Percentiles rank a stretch among this genome's conserved stretches.
Conservation (phyloP, 2,797 vertebrate species). For the Choloepus didactylus region DNA sequence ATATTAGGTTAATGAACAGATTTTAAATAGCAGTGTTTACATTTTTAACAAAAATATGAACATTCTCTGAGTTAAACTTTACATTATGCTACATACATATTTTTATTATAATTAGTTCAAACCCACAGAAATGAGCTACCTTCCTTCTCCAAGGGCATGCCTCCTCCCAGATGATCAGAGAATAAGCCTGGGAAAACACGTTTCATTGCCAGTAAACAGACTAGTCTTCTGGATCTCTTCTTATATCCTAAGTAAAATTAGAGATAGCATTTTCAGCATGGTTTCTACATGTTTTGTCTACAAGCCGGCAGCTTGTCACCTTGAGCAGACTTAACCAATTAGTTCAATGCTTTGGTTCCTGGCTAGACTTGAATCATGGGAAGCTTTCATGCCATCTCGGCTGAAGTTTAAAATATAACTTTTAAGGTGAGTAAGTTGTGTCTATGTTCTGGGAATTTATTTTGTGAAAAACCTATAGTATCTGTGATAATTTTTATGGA, state of each 20-base stretch:
- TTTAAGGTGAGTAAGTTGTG: slow-evolving; percentile 62
- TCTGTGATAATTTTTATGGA: slow-evolving; percentile 53
- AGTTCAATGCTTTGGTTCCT: slow-evolving; percentile 46
- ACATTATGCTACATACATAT: neutral
- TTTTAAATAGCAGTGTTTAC: neutral
- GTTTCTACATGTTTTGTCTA: slow-evolving; percentile 70
- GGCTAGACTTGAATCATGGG: slow-evolving; percentile 44
- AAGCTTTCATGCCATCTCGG: slow-evolving; percentile 39
- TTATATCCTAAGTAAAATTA: slow-evolving; percentile 52
- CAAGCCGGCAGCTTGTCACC: slow-evolving; percentile 56
- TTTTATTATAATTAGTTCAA: neutral
- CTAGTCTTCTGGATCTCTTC: slow-evolving; percentile 61
- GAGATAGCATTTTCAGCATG: slow-evolving; percentile 54
- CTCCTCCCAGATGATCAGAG: neutral
- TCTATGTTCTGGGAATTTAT: slow-evolving; percentile 19
- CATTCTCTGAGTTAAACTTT: neutral
- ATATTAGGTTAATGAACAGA: neutral
- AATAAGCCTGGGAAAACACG: neutral
- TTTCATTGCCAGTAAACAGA: slow-evolving; percentile 46
- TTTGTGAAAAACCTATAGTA: slow-evolving; percentile 43
- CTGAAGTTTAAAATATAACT: slow-evolving; percentile 67
- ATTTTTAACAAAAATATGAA: neutral
- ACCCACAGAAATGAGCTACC: rapidly evolving
- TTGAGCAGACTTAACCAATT: slow-evolving; percentile 67
- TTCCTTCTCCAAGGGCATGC: neutral